Base-by-base conservation (phyloP, 2,888 invertebrate species). In the Andricus curvator region DNA sequence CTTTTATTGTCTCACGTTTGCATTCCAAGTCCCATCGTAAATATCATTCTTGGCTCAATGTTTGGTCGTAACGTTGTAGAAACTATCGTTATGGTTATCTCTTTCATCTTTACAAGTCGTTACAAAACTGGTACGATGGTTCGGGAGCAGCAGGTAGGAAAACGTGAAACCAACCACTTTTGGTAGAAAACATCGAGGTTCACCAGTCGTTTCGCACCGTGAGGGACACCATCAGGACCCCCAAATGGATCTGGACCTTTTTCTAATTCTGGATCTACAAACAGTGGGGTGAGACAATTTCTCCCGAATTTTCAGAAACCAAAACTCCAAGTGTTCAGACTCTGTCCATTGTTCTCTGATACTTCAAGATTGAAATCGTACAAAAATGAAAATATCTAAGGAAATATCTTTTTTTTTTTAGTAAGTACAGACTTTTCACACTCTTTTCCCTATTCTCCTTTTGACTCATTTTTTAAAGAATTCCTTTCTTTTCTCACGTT, bases 81-180 rank as follows among this genome's bases (percentile, higher is more conserved):
- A 13, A 20, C 33, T 74, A n/a, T 74, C 56, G 56, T 74, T 74
- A 56, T 74, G 56, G 11, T 56, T 74, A 74, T 74, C 74, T 56
- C 33, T 74, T 74, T 56, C 56, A 74, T 74, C 74, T 74, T 74
- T 74, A 56, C 56, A 74, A 74, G 74, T 74, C 56, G 74, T 74
- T 56, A 74, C 56, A 33, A 74, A 74, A 74, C 56, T 51, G 29
- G 25, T 29, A n/a, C 15, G 22, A 74, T 56, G n/a, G 56, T 56
- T 56, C 29, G 56, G 56, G 33, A 11, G 22, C 11, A 64, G 6
- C 74, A 74, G 74, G 74, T 74, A 74, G 74, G 37, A 74, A 74
- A 74, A 74, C 11, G 56, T 33, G 37, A 56, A 74, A 56, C 51
- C 2, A 74, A 74, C 74, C 33, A 60, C 74, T 74, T 13, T n/a